Evolutionary conservation across 2,113 vertebrate species (phyloP), one percentile per base, ranked within the genome.

Genomic region (Chloropsis cyanopogon): DNA sequence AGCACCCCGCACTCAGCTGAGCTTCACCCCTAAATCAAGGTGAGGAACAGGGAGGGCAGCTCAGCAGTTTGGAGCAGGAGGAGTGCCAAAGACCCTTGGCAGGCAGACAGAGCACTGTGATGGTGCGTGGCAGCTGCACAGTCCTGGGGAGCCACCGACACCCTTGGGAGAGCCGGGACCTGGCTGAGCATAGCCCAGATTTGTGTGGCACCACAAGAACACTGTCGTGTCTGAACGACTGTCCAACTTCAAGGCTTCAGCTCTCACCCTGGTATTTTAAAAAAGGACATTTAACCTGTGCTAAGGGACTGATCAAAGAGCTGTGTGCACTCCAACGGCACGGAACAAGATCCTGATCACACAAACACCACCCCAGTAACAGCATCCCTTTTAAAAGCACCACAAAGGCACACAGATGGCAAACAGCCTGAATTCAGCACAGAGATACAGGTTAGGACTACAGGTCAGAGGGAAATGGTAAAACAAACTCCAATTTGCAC

Each of bases 1-100:
- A 64, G 37, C 59, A 25, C 15, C 37, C 9, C 25, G 39, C 47
- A 37, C 60, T 10, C 14, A 33, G 54, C 39, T n/a, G 59, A 77
- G 69, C 42, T 66, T 41, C 71, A 64, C 21, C 4, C 1, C 7
- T 4, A 19, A 44, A 22, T 2, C 17, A 11, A 1, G 0, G 1
- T 0, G 31, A 90, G 61, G 52, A 72, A 44, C 21, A 26, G 33
- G 80, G 41, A 25, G 18, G 33, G 56, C 10, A 65, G 79, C 66
- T 46, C 12, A 41, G 56, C 54, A 56, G 9, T 7, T 7, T n/a
- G 50, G 26, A 24, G 41, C 14, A 17, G 39, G 25, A 70, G n/a
- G 1, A 39, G 44, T 2, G 14, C 54, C 25, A 52, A 15, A 23
- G 65, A 41, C 12, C 25, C 1, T 1, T 6, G 37, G 68, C 11